These are phyloP conservation scores for Stictonetta naevosa DNA, from an alignment of 2,113 vertebrate genomes.

Conservation along the genomic window DNA sequence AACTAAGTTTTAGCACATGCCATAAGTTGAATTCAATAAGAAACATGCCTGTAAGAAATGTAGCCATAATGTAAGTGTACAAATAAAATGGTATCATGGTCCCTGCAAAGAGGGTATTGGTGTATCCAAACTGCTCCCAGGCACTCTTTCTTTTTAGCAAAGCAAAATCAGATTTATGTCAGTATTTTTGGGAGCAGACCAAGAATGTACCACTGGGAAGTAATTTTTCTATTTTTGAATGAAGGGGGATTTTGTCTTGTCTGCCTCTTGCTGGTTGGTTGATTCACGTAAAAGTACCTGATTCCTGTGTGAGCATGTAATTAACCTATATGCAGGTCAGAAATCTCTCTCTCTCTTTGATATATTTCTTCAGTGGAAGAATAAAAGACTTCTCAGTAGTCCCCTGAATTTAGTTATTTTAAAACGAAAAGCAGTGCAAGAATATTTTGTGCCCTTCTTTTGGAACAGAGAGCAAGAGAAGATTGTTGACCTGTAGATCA, in stretches of 20 bases:
- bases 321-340: background rate
- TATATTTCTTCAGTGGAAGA: background rate
- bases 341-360: background rate
- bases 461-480: background rate
- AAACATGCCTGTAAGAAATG: background rate
- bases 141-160: background rate
- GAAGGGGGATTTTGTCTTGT: background rate
- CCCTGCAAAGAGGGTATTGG: background rate
- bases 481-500: background rate
- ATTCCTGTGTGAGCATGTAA: background rate
- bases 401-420: background rate
- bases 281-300: background rate
- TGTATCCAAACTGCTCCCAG: background rate
- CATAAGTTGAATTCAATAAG: background rate
- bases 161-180: background rate
- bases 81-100: background rate
- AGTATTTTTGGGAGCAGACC: background rate
- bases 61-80: rapidly evolving
- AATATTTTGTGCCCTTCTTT: background rate
- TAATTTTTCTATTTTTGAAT: background rate
- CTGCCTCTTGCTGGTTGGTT: background rate
- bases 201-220: background rate
- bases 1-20: background rate
- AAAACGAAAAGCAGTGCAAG: background rate
- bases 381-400: background rate